Conservation (phyloP, 2,113 vertebrate species). For the Bubo bubo region DNA sequence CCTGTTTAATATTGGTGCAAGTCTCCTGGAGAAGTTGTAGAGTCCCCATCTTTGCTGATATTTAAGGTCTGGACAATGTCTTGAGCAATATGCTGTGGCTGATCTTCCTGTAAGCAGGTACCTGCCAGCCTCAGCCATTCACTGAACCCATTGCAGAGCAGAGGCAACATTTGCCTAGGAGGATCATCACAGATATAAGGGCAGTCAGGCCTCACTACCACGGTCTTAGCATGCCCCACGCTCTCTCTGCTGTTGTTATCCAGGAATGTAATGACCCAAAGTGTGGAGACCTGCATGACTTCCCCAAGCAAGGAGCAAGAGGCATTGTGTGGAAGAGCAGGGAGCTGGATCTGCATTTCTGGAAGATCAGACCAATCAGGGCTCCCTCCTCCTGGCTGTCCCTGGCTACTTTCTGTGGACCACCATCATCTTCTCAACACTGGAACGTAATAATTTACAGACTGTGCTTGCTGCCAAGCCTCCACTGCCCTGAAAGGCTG, state of each 20-base stretch:
- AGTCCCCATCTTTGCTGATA: neutral
- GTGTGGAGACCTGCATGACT: neutral
- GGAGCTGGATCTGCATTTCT: neutral
- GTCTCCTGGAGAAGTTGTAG: neutral
- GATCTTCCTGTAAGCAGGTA: neutral
- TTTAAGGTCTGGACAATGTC: neutral
- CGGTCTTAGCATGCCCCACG: rapidly evolving
- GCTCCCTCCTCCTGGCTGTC: neutral
- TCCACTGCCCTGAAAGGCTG: neutral
- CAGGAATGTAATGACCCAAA: neutral
- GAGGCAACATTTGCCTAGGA: neutral
- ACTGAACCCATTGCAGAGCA: neutral
- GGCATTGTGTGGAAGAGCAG: neutral
- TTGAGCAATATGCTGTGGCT: neutral
- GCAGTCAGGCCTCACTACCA: neutral
- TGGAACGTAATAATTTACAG: neutral
- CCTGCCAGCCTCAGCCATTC: rapidly evolving
- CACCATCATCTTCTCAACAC: rapidly evolving
- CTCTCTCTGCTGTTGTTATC: neutral
- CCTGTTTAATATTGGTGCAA: neutral
- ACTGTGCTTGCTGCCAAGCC: neutral
- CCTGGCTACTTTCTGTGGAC: neutral
- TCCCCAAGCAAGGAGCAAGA: neutral
- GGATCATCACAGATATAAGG: neutral
- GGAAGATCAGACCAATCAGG: neutral